A percentile compares a stretch with the other conserved stretches of the same genome.
Conservation (phyloP, 2,797 vertebrate species). For the Acrocephalus scirpaceus region DNA sequence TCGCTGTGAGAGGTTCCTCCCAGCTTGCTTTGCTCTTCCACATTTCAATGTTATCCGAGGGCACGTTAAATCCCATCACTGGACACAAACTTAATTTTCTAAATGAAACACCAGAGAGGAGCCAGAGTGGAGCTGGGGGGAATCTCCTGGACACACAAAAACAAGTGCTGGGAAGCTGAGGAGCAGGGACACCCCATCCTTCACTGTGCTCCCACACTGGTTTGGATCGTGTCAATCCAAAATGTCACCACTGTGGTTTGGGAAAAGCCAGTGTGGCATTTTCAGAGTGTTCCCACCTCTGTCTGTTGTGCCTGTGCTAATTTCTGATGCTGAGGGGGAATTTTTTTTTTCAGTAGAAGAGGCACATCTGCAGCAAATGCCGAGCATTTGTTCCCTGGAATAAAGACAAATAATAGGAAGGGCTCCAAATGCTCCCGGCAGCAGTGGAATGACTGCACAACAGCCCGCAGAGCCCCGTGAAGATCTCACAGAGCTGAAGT, state of each 20-base stretch:
- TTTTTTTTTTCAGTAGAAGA: neutral
- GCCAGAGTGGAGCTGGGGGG: neutral
- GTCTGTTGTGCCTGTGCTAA: neutral
- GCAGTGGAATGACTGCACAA: neutral
- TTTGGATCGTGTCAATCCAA: neutral
- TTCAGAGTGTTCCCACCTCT: neutral
- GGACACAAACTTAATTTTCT: neutral
- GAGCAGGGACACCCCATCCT: neutral
- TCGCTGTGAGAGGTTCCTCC: neutral
- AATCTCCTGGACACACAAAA: neutral
- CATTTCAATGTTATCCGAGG: neutral
- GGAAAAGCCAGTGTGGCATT: neutral
- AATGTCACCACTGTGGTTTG: neutral
- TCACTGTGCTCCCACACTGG: fast-evolving
- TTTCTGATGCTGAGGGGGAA: neutral
- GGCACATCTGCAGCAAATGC: conserved; percentile 31
- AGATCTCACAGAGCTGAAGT: neutral
- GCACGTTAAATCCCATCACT: neutral
- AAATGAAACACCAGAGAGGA: neutral
- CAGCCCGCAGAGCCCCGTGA: neutral
- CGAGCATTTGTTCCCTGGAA: neutral
- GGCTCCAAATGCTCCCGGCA: conserved; percentile 18
- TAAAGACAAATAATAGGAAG: conserved; percentile 8
- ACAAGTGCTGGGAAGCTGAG: neutral
- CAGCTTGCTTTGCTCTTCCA: neutral